Evolutionary conservation across 2,113 vertebrate genomes (phyloP).

Genomic region (Myodes glareolus): DNA sequence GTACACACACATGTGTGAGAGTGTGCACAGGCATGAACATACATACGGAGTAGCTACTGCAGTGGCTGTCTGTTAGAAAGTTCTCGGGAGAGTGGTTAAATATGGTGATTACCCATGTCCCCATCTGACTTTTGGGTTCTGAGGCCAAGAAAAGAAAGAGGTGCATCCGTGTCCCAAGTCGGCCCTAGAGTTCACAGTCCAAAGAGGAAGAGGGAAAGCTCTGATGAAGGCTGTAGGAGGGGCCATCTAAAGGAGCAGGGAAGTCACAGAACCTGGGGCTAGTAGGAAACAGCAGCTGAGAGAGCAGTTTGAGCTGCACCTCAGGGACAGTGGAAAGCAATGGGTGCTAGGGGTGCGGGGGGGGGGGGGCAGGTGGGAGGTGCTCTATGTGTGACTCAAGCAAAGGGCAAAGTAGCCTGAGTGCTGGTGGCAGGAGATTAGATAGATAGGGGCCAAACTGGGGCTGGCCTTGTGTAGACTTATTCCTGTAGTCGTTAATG

Average conservation of each 20-base stretch:
- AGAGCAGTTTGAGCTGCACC: neutral
- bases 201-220: neutral
- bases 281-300: neutral
- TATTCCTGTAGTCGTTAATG: constrained; percentile 54
- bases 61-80: neutral
- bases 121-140: neutral
- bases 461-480: constrained; percentile 28
- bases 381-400: neutral
- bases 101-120: neutral
- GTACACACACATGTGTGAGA: neutral
- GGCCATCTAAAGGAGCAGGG: neutral
- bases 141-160: neutral
- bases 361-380: neutral
- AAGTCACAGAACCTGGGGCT: neutral
- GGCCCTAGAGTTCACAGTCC: neutral
- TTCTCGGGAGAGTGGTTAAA: neutral
- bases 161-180: neutral
- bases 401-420: neutral
- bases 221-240: neutral
- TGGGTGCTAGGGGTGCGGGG: too few species aligned
- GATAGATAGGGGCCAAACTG: neutral
- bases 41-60: neutral
- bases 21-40: neutral
- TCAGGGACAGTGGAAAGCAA: neutral
- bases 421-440: neutral